Evolutionary conservation across 2,888 invertebrate species (phyloP).

Genomic region (Desoria tigrina): DNA sequence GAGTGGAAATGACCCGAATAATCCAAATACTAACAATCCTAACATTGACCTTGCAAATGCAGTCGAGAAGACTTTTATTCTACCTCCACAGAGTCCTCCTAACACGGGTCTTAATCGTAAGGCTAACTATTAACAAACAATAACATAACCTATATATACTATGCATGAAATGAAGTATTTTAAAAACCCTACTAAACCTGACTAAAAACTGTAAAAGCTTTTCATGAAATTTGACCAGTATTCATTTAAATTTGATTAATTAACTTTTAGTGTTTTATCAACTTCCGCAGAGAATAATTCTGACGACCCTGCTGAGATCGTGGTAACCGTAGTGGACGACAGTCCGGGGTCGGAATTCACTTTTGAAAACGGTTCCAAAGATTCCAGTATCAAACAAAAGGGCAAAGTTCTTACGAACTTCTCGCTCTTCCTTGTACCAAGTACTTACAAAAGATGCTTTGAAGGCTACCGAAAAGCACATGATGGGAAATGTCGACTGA

Average conservation of each 20-base stretch:
- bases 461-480: slow-evolving; percentile 34
- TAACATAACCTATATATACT: too few species aligned
- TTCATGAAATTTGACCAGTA: too few species aligned
- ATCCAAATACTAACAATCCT: background rate
- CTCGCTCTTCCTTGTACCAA: slow-evolving; percentile 29
- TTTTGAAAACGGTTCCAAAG: slow-evolving; percentile 1
- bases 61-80: slow-evolving; percentile 12
- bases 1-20: background rate
- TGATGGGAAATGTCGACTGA: slow-evolving; percentile 37
- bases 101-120: background rate
- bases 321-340: slow-evolving; percentile 17
- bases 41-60: slow-evolving; percentile 1
- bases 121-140: too few species aligned
- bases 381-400: background rate
- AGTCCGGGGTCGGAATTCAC: slow-evolving; percentile 10
- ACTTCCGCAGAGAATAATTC: too few species aligned
- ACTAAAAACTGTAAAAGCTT: too few species aligned
- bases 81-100: background rate
- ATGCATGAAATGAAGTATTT: too few species aligned
- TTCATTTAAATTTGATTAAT: too few species aligned
- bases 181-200: too few species aligned
- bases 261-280: too few species aligned
- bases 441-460: slow-evolving; percentile 34
- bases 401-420: slow-evolving; percentile 32
- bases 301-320: slow-evolving; percentile 19